Base-by-base conservation (phyloP, 2,888 invertebrate genomes). In the Entomobrya multifasciata region DNA sequence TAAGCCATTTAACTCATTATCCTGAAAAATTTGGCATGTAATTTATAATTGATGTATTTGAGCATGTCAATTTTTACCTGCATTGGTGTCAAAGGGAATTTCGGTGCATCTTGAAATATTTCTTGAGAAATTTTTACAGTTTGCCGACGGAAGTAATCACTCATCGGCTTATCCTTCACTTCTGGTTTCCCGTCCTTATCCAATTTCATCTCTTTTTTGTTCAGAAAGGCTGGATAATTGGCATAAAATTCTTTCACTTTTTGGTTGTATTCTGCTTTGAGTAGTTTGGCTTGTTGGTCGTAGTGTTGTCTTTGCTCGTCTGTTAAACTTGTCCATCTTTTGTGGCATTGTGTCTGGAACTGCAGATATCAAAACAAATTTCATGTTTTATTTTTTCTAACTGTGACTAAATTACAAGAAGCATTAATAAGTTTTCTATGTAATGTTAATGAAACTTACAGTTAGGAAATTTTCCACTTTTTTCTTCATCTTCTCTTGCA, bases 41-140 rank as follows among this genome's bases (percentile, higher is more conserved):
- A n/a, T n/a, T n/a, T n/a, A n/a, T n/a, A n/a, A n/a, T n/a, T n/a
- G n/a, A n/a, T n/a, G n/a, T n/a, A n/a, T n/a, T n/a, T n/a, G n/a
- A n/a, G n/a, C 17, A 67, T 79, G 22, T 13, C 20, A 65, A 49
- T 22, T 27, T 47, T 76, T 87, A 90, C 90, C 70, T 82, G 57
- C 6, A 78, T n/a, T 13, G 91, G 88, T 17, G 57, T 72, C 22
- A 44, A 10, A 10, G 91, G 91, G 1, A 52, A 17, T 60, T 60
- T n/a, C 13, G 91, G 91, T 6, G 90, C 89, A 81, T 90, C 90
- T 20, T 77, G 47, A 25, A 57, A 89, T 22, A 81, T 13, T 8
- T 88, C 84, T 0, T 67, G 11, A 36, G 86, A 79, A 55, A 87
- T 49, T 67, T 82, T 74, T 17, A 55, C 13, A 5, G n/a, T 15